Conservation (phyloP, 2,113 vertebrate species). For the Gorsachius goisagi region DNA sequence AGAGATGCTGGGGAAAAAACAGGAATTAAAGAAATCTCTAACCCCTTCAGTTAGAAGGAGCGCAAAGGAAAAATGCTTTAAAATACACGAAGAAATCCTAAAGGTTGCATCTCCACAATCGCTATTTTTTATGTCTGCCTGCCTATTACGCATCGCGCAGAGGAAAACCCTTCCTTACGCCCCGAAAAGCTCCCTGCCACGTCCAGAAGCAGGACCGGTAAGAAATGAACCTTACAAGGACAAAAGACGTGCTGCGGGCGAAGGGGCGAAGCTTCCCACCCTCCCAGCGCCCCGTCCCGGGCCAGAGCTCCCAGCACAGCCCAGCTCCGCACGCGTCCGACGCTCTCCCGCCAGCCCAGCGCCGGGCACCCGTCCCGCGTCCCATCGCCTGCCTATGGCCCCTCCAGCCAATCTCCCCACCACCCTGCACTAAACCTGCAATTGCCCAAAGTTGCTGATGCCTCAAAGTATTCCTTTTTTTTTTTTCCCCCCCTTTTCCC, state of each 20-base stretch:
- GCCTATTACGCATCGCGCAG: neutral
- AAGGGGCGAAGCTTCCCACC: neutral
- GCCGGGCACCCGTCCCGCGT: accelerated
- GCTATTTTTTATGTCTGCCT: neutral
- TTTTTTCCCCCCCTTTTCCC: neutral
- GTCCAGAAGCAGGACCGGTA: neutral
- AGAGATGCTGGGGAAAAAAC: neutral
- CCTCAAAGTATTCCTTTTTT: neutral
- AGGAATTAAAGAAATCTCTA: neutral
- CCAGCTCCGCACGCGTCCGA: neutral
- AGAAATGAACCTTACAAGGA: neutral
- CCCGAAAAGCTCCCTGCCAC: neutral
- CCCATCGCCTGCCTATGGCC: accelerated
- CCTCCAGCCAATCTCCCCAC: accelerated
- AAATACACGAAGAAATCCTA: neutral
- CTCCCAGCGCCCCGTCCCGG: neutral
- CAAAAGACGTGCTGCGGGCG: neutral
- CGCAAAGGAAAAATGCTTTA: neutral
- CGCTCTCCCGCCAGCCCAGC: neutral
- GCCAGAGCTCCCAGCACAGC: neutral
- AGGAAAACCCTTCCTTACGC: neutral
- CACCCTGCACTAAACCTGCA: accelerated
- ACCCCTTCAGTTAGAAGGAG: neutral
- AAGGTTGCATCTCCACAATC: neutral
- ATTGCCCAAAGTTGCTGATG: neutral